phyloP scores from a whole-genome alignment of 2,113 vertebrate genomes.

The Salvator merianae region DNA sequence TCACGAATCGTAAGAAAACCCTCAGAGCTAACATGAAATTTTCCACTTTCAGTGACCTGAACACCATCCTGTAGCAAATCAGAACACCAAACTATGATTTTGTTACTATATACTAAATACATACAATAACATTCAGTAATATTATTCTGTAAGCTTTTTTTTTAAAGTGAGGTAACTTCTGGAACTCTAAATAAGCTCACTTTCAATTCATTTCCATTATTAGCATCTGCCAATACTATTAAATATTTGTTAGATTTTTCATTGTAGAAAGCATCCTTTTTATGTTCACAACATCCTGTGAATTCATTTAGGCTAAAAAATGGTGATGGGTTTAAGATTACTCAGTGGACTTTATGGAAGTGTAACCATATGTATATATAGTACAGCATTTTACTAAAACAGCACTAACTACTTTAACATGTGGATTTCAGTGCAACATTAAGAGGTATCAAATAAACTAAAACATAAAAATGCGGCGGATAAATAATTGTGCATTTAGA shows the following conservation, averaged over 20 bases:
- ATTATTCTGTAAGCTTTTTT: neutral
- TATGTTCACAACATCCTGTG: neutral
- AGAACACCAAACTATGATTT: neutral
- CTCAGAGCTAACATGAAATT: conserved; percentile 90
- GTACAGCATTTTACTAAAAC: neutral
- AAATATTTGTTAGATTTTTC: neutral
- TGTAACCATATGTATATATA: neutral
- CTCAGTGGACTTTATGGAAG: neutral
- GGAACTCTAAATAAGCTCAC: neutral
- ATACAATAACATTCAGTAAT: neutral
- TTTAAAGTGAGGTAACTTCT: neutral
- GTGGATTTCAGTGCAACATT: neutral
- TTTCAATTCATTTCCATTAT: neutral
- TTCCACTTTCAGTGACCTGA: conserved; percentile 97
- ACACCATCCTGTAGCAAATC: conserved; percentile 86
- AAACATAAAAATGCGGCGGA: neutral
- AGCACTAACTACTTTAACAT: no score
- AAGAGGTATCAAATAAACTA: neutral
- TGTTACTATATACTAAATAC: neutral
- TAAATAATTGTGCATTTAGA: neutral
- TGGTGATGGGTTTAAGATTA: neutral
- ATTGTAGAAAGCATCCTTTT: no score
- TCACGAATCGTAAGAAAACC: conserved; percentile 92
- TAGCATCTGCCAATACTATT: neutral
- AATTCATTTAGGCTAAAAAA: no score